Base-by-base conservation (phyloP, 2,888 invertebrate genomes). In the Eristalis arbustorum region DNA sequence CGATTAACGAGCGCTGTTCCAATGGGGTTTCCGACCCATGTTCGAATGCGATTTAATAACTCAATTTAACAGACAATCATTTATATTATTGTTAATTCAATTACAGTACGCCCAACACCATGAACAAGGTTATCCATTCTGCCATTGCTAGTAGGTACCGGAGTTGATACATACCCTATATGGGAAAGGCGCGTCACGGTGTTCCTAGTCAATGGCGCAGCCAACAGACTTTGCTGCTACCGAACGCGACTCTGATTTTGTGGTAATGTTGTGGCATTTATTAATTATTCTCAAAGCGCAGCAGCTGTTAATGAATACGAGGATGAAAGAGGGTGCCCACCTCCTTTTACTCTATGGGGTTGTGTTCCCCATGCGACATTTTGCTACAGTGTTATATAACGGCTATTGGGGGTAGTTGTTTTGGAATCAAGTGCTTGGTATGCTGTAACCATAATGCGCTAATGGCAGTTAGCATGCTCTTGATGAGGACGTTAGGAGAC, bases 211-310 rank as follows among this genome's bases (percentile, higher is more conserved):
- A 10, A 49, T 49, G 49, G 49, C 49, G n/a, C 49, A 49, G 18
- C 28, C 73, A 31, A 18, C 23, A 64, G 73, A 77, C n/a, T 74
- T 66, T 69, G 82, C 56, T 66, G 25, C 23, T 14, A 13, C 25
- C 0, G 28, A 81, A 69, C 74, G 71, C 71, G 69, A 64, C 87
- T 61, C 83, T 72, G 87, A 87, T 87, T 85, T 74, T 67, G 83
- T 42, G 87, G 87, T 87, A 71, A 75, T 87, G 87, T 83, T 79
- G 83, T 87, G 83, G 87, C 78, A 83, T 87, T 83, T 87, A 87
- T 87, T 87, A 87, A 87, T 87, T 87, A 87, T 87, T 87, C 87
- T 87, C 87, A 75, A 75, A 87, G 87, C 87, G 87, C 83, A 79
- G 87, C 87, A 87, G 87, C 83, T 87, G 87, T 87, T 87, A 87